Percentiles rank a stretch among this genome's conserved stretches.
Evolutionary conservation across 2,888 invertebrate genomes (phyloP).

Genomic region (Papilio protenor): DNA sequence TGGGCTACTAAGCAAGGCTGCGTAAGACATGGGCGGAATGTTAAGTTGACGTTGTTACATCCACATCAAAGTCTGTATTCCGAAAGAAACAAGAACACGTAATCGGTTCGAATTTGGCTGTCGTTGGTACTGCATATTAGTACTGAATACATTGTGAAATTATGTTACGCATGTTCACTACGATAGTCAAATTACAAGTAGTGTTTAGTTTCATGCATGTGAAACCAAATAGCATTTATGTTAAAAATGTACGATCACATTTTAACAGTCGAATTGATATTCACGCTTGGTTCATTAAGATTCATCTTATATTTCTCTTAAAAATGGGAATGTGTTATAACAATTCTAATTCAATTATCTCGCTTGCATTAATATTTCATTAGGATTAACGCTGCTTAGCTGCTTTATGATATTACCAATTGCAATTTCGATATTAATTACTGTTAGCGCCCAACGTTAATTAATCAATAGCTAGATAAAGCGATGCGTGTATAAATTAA

Average conservation of each 20-base stretch:
- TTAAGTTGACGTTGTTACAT: slow-evolving; percentile 32
- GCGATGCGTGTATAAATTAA: background rate
- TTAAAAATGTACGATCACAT: background rate
- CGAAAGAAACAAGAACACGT: slow-evolving; percentile 17
- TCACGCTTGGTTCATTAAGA: background rate
- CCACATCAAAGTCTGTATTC: slow-evolving; percentile 25
- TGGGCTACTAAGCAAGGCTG: no score
- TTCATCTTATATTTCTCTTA: background rate
- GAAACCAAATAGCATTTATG: slow-evolving; percentile 7
- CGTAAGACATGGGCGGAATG: slow-evolving; percentile 19
- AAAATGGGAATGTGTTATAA: background rate
- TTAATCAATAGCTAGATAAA: background rate
- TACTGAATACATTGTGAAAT: slow-evolving; percentile 30
- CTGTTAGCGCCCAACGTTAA: background rate
- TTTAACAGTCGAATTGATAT: background rate
- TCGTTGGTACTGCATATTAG: slow-evolving; percentile 20
- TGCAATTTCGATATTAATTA: slow-evolving; percentile 17
- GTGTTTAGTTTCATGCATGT: slow-evolving; percentile 6
- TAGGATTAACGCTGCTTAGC: background rate
- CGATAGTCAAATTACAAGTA: background rate
- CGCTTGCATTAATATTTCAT: background rate
- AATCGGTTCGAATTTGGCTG: slow-evolving; percentile 31
- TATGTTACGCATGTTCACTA: slow-evolving; percentile 6
- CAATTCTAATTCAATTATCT: background rate
- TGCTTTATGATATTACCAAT: background rate